phyloP scores from a whole-genome alignment of 2,113 vertebrate species.

The Gila orcuttii region DNA sequence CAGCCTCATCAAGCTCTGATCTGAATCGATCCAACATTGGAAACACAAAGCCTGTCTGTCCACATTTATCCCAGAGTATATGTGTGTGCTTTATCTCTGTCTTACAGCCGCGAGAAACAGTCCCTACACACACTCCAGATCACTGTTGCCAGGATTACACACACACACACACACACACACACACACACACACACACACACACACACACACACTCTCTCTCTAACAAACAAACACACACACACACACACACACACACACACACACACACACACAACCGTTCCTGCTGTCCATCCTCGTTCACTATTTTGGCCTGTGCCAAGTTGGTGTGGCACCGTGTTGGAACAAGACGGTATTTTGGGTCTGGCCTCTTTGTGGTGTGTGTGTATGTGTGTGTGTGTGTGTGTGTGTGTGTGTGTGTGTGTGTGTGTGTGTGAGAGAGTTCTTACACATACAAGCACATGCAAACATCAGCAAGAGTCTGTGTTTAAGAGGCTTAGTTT shows the following conservation, averaged over 20 bases:
- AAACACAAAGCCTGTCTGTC: background rate
- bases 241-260: conserved; percentile 7
- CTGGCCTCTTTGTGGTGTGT: too few relatives aligned
- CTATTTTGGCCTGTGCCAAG: conserved; percentile 45
- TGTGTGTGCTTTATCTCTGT: conserved; percentile 49
- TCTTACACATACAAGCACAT: too few relatives aligned
- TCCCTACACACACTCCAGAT: background rate
- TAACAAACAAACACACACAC: too few relatives aligned
- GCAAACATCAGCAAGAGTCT: background rate
- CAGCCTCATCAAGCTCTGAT: background rate
- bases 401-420: too few relatives aligned
- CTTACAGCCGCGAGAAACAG: conserved; percentile 55
- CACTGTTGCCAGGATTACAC: background rate
- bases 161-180: too few relatives aligned
- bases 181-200: too few relatives aligned
- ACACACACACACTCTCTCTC: too few relatives aligned
- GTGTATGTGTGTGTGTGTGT: too few relatives aligned
- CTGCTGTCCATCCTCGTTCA: conserved; percentile 5
- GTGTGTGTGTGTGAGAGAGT: too few relatives aligned
- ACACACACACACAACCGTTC: background rate
- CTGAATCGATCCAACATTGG: background rate
- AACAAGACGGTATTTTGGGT: too few relatives aligned
- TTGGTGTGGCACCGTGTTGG: conserved; percentile 14
- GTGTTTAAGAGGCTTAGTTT: conserved; percentile 22
- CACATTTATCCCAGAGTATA: too few relatives aligned